A percentile compares a stretch with the other conserved stretches of the same genome.
Conservation (phyloP, 1,140 invertebrate species). For the Tetragnatha versicolor region DNA sequence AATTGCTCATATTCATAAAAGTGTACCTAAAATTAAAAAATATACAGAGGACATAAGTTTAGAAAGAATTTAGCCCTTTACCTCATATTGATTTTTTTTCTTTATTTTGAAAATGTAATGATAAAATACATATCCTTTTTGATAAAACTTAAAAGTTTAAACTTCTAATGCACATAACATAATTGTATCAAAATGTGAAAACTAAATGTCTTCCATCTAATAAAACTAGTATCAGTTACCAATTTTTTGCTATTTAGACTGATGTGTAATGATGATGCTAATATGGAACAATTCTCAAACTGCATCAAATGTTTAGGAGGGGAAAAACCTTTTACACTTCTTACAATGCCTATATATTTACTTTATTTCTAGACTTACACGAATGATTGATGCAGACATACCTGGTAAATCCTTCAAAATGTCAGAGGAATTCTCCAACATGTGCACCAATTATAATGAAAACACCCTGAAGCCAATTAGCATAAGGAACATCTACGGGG, state of each 20-base stretch:
- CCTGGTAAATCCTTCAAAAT: not conserved
- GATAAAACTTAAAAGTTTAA: no score
- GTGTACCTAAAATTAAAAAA: no score
- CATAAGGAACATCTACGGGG: conserved; percentile 14
- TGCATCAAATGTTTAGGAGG: not conserved
- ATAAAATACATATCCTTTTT: no score
- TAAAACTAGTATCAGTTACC: no score
- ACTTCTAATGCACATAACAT: no score
- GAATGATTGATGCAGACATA: conserved; percentile 32
- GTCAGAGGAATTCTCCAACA: not conserved
- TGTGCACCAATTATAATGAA: conserved; percentile 12
- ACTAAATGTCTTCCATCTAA: no score
- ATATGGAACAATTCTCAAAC: not conserved
- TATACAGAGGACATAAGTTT: no score
- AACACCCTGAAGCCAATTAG: not conserved
- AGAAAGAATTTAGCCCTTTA: no score
- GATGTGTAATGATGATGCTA: not conserved
- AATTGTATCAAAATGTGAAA: no score
- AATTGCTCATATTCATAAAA: no score
- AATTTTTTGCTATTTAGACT: not conserved
- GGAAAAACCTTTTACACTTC: not conserved
- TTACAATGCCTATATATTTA: not conserved
- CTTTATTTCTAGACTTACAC: conserved; percentile 17
- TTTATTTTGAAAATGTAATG: no score
- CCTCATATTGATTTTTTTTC: no score